Evolutionary conservation across 2,797 vertebrate genomes (phyloP).

Genomic region (Rhinella marina): DNA sequence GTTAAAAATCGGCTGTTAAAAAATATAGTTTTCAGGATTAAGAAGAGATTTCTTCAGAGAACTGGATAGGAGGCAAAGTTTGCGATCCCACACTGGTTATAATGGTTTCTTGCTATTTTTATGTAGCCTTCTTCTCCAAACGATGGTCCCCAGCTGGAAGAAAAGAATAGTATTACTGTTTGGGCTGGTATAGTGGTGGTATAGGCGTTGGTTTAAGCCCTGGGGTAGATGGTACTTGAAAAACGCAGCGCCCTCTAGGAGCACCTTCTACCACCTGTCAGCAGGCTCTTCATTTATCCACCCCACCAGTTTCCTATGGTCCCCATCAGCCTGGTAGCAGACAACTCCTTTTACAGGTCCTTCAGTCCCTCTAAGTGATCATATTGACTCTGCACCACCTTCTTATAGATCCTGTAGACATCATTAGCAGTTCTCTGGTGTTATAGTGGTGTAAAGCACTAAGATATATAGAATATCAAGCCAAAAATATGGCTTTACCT

Average conservation of each 20-base stretch:
- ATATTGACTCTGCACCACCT: neutral
- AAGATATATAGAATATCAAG: neutral
- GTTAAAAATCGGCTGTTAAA: neutral
- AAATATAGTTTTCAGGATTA: neutral
- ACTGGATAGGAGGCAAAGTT: conserved; percentile 80
- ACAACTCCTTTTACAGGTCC: no score
- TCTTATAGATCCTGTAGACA: neutral
- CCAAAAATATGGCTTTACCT: neutral
- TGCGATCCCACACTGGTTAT: conserved; percentile 81
- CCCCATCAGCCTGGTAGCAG: neutral
- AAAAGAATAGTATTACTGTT: neutral
- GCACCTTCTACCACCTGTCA: neutral
- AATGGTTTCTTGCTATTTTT: conserved; percentile 81
- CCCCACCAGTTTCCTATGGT: neutral
- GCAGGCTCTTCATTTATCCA: neutral
- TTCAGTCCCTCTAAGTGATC: no score
- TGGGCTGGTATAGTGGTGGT: no score
- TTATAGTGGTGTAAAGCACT: no score
- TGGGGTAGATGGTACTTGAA: neutral
- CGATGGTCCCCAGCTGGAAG: conserved; percentile 75
- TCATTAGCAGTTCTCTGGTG: no score
- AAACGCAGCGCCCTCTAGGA: neutral
- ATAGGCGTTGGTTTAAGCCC: neutral
- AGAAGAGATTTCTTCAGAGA: neutral
- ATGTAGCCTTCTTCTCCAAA: conserved; percentile 81